These are phyloP conservation scores for Pelecanus crispus DNA, from an alignment of 2,113 vertebrate genomes.

Conservation along the genomic window DNA sequence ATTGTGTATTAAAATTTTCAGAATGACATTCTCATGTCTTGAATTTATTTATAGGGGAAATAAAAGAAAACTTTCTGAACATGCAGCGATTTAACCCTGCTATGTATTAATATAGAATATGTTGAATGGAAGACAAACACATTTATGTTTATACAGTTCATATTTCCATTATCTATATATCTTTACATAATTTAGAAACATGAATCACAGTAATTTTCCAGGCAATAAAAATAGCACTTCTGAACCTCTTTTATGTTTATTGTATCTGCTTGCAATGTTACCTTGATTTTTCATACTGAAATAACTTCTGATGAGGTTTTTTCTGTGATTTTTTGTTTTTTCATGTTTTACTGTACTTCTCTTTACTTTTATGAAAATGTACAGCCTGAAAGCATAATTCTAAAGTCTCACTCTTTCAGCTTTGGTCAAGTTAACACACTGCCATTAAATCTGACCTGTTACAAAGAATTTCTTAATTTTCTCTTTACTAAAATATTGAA, in stretches of 20 bases:
- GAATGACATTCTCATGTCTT: constrained; percentile 46
- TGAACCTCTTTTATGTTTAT: constrained; percentile 48
- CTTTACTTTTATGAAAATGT: not conserved
- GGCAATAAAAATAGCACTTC: constrained; percentile 38
- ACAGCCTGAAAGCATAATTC: not conserved
- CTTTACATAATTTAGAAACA: constrained; percentile 65
- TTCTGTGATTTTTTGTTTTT: not conserved
- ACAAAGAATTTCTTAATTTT: not conserved
- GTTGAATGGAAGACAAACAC: constrained; percentile 47
- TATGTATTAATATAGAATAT: constrained; percentile 60
- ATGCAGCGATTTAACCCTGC: constrained; percentile 60
- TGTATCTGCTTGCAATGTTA: constrained; percentile 12
- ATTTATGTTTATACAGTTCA: constrained; percentile 48
- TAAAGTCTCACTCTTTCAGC: not conserved
- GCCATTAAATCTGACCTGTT: not conserved
- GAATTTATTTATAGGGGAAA: constrained; percentile 68
- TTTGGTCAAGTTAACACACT: constrained; percentile 7
- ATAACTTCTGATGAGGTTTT: not conserved
- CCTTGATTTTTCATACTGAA: constrained; percentile 48
- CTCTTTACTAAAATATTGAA: not conserved
- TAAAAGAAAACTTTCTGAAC: constrained; percentile 63
- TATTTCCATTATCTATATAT: constrained; percentile 62
- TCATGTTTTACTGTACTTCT: not conserved
- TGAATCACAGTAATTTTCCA: constrained; percentile 62
- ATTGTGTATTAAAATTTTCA: constrained; percentile 63